These are phyloP conservation scores for Sebastes glaucus DNA, from an alignment of 2,797 vertebrate species.

Conservation along the genomic window DNA sequence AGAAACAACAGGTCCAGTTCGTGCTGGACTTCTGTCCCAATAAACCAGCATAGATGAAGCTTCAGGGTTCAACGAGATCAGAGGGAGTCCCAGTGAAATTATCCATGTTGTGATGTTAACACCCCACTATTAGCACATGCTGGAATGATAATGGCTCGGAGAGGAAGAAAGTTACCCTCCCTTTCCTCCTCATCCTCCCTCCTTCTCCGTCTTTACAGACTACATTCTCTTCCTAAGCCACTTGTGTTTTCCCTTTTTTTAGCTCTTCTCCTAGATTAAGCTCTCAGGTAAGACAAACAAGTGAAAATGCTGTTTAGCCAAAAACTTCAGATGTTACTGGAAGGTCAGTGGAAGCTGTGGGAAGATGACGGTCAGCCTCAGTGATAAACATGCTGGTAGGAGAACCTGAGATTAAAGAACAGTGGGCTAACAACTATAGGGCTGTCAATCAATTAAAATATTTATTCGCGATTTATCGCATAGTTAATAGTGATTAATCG, in stretches of 20 bases:
- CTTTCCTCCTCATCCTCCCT: slow-evolving; percentile 8
- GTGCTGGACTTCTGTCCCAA: background rate
- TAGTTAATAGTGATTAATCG: too few relatives aligned
- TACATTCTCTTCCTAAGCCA: slow-evolving; percentile 14
- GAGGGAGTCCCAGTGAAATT: slow-evolving; percentile 37
- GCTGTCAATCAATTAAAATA: too few relatives aligned
- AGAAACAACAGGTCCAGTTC: background rate
- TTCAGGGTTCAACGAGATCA: slow-evolving; percentile 20
- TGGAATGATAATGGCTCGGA: slow-evolving; percentile 65
- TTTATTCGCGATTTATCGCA: too few relatives aligned
- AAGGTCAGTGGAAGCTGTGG: slow-evolving; percentile 6
- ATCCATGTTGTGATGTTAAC: slow-evolving; percentile 60
- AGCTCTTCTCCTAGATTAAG: slow-evolving; percentile 17
- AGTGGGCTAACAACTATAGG: background rate
- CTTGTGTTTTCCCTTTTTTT: slow-evolving; percentile 17
- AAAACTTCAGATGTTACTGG: background rate
- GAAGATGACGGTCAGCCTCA: background rate
- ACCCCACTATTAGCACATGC: slow-evolving; percentile 61
- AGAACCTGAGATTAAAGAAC: background rate
- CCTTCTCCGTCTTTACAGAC: background rate
- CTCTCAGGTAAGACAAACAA: slow-evolving; percentile 3
- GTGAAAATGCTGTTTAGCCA: background rate
- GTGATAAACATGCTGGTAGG: background rate
- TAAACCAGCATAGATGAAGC: background rate
- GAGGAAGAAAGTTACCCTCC: slow-evolving; percentile 37